Conservation (phyloP, 2,888 invertebrate genomes). For the Melinopterus prodromus region DNA sequence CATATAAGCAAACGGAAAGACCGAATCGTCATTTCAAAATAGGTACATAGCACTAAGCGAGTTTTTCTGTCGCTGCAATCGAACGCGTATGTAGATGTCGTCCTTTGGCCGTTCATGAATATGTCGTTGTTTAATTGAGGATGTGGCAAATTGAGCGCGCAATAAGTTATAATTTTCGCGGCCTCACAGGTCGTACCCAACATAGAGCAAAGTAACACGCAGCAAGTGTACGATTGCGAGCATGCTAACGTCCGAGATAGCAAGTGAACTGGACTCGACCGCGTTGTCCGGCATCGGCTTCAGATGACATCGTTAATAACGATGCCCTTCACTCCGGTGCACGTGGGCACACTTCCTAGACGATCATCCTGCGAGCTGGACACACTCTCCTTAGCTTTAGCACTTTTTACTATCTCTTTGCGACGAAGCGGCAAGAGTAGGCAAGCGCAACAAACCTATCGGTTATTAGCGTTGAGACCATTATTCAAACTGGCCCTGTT, state of each 20-base stretch:
- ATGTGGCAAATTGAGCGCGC: constrained; percentile 31
- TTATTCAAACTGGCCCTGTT: constrained; percentile 22
- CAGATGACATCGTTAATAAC: constrained; percentile 47
- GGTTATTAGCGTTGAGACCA: constrained; percentile 13
- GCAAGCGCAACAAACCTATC: neutral
- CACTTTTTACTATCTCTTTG: constrained; percentile 26
- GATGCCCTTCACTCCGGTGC: constrained; percentile 45
- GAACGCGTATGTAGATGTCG: neutral
- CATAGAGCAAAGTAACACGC: constrained; percentile 14
- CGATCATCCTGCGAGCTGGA: constrained; percentile 35
- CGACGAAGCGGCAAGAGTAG: constrained; percentile 8
- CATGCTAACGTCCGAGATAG: constrained; percentile 27
- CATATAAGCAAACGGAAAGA: too few relatives aligned
- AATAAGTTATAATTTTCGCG: constrained; percentile 33
- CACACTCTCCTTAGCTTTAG: constrained; percentile 28
- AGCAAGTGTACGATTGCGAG: constrained; percentile 28
- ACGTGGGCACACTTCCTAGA: constrained; percentile 39
- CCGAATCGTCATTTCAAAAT: too few relatives aligned
- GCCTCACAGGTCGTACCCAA: constrained; percentile 16
- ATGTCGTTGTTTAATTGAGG: constrained; percentile 26
- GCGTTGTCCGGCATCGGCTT: constrained; percentile 37
- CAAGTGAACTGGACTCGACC: constrained; percentile 29
- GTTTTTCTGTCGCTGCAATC: constrained; percentile 23
- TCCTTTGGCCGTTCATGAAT: neutral
- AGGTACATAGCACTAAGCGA: neutral